Conservation (phyloP, 2,888 invertebrate genomes). For the Dermolepida albohirtum region DNA sequence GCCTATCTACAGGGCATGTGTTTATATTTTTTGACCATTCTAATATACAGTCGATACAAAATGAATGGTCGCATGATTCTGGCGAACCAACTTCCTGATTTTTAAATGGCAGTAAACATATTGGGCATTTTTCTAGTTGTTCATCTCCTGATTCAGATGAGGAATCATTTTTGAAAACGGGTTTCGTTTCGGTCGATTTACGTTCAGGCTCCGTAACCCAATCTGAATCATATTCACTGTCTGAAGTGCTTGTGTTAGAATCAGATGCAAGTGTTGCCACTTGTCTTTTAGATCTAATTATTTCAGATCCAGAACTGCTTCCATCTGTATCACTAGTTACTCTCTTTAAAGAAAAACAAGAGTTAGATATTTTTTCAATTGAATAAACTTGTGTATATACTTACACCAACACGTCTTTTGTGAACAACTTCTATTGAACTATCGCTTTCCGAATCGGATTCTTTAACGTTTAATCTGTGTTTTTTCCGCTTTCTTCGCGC, state of each 20-base stretch:
- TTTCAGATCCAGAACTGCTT: slow-evolving; percentile 40
- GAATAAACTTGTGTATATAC: slow-evolving; percentile 54
- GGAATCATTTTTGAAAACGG: slow-evolving; percentile 46
- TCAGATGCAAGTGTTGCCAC: slow-evolving; percentile 19
- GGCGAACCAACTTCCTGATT: slow-evolving; percentile 88
- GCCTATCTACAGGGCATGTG: slow-evolving; percentile 86
- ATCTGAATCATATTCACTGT: slow-evolving; percentile 43
- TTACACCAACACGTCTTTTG: slow-evolving; percentile 65
- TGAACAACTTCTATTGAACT: slow-evolving; percentile 63
- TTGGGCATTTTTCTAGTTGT: slow-evolving; percentile 87
- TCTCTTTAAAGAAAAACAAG: slow-evolving; percentile 63
- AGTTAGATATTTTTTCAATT: slow-evolving; percentile 8
- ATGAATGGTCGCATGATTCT: slow-evolving; percentile 87
- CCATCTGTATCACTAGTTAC: slow-evolving; percentile 57
- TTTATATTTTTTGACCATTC: slow-evolving; percentile 97
- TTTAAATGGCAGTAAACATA: slow-evolving; percentile 83
- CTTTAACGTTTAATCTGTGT: slow-evolving; percentile 46
- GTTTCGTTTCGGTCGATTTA: neutral
- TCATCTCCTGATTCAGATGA: slow-evolving; percentile 76
- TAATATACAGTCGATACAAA: slow-evolving; percentile 89
- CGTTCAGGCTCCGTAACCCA: slow-evolving; percentile 40
- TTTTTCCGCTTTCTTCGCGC: slow-evolving; percentile 45
- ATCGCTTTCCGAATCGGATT: slow-evolving; percentile 64
- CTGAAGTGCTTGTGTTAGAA: slow-evolving; percentile 21
- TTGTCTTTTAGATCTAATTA: slow-evolving; percentile 17